These are phyloP conservation scores for Phytoseiulus persimilis DNA, from an alignment of 2,888 invertebrate species.

Conservation along the genomic window DNA sequence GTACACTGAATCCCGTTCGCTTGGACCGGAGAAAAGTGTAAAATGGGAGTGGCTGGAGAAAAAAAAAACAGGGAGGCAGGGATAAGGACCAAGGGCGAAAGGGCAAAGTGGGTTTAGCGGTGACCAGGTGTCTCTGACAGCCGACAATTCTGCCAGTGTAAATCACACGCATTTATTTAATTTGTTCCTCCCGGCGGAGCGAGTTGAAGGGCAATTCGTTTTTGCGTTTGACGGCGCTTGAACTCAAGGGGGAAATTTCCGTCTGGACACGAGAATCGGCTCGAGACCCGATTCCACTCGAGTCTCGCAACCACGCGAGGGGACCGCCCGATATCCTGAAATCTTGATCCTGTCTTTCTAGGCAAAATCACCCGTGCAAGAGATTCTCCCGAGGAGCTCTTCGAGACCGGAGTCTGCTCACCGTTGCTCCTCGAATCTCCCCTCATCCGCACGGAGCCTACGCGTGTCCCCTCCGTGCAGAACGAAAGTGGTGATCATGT, in stretches of 20 bases:
- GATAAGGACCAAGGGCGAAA: not conserved
- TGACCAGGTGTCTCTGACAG: conserved; percentile 5
- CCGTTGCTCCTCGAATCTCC: no score
- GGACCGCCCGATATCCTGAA: no score
- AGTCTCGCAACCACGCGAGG: no score
- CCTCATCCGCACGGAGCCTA: no score
- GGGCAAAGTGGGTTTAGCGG: not conserved
- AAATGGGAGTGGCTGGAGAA: not conserved
- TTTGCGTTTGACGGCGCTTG: not conserved
- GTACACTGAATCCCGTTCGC: not conserved
- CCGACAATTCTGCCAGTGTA: not conserved
- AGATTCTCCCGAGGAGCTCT: no score
- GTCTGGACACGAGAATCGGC: no score
- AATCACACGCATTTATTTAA: not conserved
- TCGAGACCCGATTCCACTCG: no score
- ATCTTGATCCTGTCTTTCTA: no score
- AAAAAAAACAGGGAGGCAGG: not conserved
- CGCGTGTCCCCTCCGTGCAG: not conserved
- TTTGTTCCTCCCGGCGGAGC: not conserved
- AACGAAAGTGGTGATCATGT: not conserved
- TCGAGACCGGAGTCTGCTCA: no score
- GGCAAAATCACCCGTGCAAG: no score
- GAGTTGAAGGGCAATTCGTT: not conserved
- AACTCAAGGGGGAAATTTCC: not conserved
- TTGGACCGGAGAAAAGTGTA: not conserved